A percentile compares a stretch with the other conserved stretches of the same genome.
phyloP scores from a whole-genome alignment of 2,113 vertebrate species.

The Ranitomeya variabilis region DNA sequence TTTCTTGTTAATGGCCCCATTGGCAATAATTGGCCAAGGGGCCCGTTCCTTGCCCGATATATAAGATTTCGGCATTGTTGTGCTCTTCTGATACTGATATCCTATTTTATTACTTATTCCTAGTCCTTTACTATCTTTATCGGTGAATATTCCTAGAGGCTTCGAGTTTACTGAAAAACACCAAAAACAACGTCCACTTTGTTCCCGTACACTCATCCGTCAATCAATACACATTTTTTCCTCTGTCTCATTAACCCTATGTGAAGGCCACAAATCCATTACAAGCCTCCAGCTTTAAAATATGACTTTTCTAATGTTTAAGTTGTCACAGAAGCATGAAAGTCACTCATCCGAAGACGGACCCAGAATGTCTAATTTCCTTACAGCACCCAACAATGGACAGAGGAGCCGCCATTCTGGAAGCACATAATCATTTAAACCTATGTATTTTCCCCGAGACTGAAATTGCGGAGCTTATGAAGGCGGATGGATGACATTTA shows the following conservation, averaged over 20 bases:
- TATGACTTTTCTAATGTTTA: constrained; percentile 27
- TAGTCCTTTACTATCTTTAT: background rate
- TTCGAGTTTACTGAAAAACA: background rate
- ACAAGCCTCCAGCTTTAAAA: constrained; percentile 7
- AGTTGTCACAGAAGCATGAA: constrained; percentile 44
- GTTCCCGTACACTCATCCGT: background rate
- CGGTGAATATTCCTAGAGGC: background rate
- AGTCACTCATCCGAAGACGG: constrained; percentile 29
- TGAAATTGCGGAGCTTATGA: constrained; percentile 65
- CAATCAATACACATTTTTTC: background rate
- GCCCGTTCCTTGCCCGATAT: background rate
- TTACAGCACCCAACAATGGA: constrained; percentile 48
- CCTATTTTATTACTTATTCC: background rate
- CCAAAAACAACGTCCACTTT: background rate
- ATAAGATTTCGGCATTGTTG: background rate
- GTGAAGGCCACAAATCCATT: constrained; percentile 8
- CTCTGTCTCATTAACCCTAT: background rate
- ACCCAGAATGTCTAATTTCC: constrained; percentile 28
- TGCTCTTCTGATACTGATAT: background rate
- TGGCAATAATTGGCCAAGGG: background rate
- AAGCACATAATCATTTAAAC: constrained; percentile 69
- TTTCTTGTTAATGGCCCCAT: background rate
- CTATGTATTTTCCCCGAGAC: constrained; percentile 66
- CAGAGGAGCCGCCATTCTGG: background rate
- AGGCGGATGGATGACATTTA: constrained; percentile 64